phyloP scores from a whole-genome alignment of 92 coral and sea anemone species.

The Phenganax stokvisi region DNA sequence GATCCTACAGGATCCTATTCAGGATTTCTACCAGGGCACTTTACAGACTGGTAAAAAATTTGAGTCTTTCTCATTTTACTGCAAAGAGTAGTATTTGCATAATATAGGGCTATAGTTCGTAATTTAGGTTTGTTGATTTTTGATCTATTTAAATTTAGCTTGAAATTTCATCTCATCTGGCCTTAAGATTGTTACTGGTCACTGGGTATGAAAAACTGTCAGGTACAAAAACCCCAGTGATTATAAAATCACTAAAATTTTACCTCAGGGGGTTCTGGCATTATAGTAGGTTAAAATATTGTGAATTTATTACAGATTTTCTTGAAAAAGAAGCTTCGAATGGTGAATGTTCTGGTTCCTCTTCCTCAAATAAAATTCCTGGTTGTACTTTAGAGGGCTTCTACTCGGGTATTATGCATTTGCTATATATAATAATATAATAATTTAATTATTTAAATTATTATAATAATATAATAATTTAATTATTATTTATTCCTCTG shows the following conservation, averaged over 20 bases:
- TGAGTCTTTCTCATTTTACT: too few species aligned
- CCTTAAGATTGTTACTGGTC: conserved; percentile 72
- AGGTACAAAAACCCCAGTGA: conserved; percentile 32
- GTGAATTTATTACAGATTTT: conserved; percentile 7
- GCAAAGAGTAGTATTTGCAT: too few species aligned
- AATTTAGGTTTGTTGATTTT: background rate
- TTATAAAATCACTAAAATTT: background rate
- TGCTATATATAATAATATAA: too few species aligned
- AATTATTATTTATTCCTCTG: too few species aligned
- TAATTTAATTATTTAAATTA: too few species aligned
- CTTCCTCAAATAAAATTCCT: conserved; percentile 38
- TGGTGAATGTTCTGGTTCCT: background rate
- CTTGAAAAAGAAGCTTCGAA: background rate
- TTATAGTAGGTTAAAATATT: background rate
- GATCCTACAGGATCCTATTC: too few species aligned
- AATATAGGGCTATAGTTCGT: background rate
- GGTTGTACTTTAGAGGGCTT: conserved; percentile 61
- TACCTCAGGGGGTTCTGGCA: background rate
- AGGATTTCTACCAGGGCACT: too few species aligned
- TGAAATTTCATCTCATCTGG: conserved; percentile 69
- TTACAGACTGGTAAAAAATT: too few species aligned
- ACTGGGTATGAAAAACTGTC: conserved; percentile 66
- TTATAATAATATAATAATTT: too few species aligned
- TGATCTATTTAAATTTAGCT: conserved; percentile 46
- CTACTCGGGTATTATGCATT: conserved; percentile 4